Evolutionary conservation across 2,888 invertebrate species (phyloP).

Genomic region (Scaptomyza flava): DNA sequence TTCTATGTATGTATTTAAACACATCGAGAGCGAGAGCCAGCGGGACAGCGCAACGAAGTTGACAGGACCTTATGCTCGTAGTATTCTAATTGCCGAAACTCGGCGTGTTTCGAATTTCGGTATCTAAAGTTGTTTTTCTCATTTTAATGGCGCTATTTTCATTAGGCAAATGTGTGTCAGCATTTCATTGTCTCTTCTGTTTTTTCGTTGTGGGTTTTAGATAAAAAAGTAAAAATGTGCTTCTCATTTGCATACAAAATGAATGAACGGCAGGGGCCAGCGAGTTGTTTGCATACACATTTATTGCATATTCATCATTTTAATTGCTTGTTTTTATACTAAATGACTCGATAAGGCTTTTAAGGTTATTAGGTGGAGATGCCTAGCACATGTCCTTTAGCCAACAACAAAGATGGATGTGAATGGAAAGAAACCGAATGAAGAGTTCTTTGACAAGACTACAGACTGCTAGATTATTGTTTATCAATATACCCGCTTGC

Average conservation of each 20-base stretch:
- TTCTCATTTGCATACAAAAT: conserved; percentile 79
- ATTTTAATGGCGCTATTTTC: conserved; percentile 81
- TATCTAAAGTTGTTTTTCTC: conserved; percentile 81
- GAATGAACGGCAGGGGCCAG: conserved; percentile 42
- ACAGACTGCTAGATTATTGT: too few species aligned
- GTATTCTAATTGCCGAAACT: conserved; percentile 79
- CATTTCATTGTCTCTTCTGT: conserved; percentile 14
- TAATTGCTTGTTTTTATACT: conserved; percentile 76
- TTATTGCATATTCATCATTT: conserved; percentile 80
- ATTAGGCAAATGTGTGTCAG: conserved; percentile 81
- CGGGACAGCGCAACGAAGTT: conserved; percentile 33
- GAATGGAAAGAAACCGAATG: conserved; percentile 20
- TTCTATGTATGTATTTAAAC: background rate
- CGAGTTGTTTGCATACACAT: conserved; percentile 64
- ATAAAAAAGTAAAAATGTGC: conserved; percentile 50
- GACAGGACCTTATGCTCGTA: conserved; percentile 63
- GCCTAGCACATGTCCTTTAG: conserved; percentile 48
- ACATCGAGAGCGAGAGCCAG: conserved; percentile 34
- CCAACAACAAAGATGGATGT: conserved; percentile 12
- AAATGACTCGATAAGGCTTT: conserved; percentile 81
- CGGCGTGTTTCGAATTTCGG: conserved; percentile 75
- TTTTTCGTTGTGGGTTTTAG: conserved; percentile 65
- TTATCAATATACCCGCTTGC: conserved; percentile 6
- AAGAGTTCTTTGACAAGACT: background rate
- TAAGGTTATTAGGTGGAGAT: conserved; percentile 67